Evolutionary conservation across 1,140 invertebrate species (phyloP), one percentile per base, ranked within the genome.

Genomic region (Coenobita brevimanus): DNA sequence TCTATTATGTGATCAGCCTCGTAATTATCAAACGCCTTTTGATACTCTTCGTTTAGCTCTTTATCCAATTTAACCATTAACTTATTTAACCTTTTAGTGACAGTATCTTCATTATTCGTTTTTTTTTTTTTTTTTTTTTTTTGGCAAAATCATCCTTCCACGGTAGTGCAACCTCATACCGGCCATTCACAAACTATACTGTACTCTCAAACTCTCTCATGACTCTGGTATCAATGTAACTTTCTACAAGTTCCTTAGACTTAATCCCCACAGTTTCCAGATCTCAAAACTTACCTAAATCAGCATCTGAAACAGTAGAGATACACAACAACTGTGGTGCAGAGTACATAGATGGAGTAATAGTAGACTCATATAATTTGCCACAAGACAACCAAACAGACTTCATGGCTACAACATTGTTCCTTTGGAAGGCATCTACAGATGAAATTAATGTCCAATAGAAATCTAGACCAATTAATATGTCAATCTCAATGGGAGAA

Each of bases 281-380:
- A 71, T 83, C 81, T 36, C 60, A 83, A 83, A 81, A 83, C 64
- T 71, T 71, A 71, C 64, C 36, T 36, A 83, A 69, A 83, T 83
- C 81, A 4, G 60, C 3, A 46, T 71, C 81, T 71, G 81, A 43
- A 43, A 71, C 81, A 43, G 54, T 57, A 30, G 79, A 81, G 33
- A 81, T 64, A 81, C 79, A 81, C 57, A 81, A 64, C 57, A 60
- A 62, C 57, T 81, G 79, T 38, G 79, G 38, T 15, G 57, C 27
- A 27, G 33, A 67, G 24, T 8, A 62, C 33, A 57, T 62, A 62
- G 0, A 21, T 43, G 15, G 57, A 6, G 54, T 30, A 24, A 33
- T 54, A n/a, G n/a, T n/a, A n/a, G n/a, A 81, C 41, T 36, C 27
- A 60, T 0, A 27, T 6, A 57, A 27, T 36, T 57, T 62, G 21